Conservation (phyloP, 2,888 invertebrate genomes). For the Plagodis dolabraria region DNA sequence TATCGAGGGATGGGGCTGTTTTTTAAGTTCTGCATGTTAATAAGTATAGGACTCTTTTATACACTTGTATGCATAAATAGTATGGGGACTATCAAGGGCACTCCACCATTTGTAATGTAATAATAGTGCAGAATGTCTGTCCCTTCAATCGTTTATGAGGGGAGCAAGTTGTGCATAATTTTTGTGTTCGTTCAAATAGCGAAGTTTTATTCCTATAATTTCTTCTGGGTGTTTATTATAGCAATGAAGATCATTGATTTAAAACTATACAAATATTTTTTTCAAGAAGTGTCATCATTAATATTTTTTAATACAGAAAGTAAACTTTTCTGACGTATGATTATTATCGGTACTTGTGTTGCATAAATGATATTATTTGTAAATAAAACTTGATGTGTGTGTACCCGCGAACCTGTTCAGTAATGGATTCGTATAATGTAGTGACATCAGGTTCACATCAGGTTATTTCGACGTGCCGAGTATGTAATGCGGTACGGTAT, state of each 20-base stretch:
- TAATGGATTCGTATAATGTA: conserved; percentile 59
- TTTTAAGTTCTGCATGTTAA: conserved; percentile 81
- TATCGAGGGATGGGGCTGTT: conserved; percentile 75
- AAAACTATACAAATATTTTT: conserved; percentile 7
- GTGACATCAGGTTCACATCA: conserved; percentile 43
- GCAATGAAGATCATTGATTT: neutral
- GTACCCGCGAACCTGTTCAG: conserved; percentile 58
- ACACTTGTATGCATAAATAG: conserved; percentile 78
- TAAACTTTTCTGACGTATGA: conserved; percentile 23
- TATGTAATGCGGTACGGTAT: conserved; percentile 47
- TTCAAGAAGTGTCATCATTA: conserved; percentile 4
- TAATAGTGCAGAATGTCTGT: conserved; percentile 74
- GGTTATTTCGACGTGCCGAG: conserved; percentile 55
- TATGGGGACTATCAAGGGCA: conserved; percentile 80
- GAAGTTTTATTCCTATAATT: conserved; percentile 15
- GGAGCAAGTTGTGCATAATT: conserved; percentile 44
- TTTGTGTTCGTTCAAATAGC: conserved; percentile 28
- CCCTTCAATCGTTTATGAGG: conserved; percentile 54
- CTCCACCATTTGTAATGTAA: conserved; percentile 76
- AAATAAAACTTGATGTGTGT: conserved; percentile 48
- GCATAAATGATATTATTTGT: conserved; percentile 51
- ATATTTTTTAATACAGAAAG: conserved; percentile 2
- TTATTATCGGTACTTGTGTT: conserved; percentile 20
- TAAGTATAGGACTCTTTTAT: conserved; percentile 81
- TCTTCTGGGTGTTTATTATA: conserved; percentile 3